Base-by-base conservation (phyloP, 2,797 vertebrate species). In the Pachyuromys duprasi region DNA sequence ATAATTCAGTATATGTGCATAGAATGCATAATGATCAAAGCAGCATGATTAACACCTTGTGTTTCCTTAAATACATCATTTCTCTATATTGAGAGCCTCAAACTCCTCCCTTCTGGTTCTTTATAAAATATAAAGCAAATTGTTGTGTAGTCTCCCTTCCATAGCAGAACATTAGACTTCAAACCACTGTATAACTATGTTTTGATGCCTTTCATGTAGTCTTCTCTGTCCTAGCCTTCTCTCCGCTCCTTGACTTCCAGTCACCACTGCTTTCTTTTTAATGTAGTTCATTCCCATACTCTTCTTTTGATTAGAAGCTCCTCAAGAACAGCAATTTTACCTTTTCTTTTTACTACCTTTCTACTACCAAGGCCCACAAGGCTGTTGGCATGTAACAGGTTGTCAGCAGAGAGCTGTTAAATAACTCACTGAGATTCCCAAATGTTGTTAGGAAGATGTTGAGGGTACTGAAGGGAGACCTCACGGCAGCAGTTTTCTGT, bases 351-450 rank as follows among this genome's bases (percentile, higher is more conserved):
- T 67, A 33, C 49, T 7, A 39, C 24, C 15, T 93, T 65, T 92
- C 13, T 80, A 74, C 78, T 90, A 20, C 33, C 17, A 53, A 45
- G 62, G 9, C 28, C 55, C 53, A 83, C 5, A 69, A 91, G 20
- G 33, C n/a, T 89, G 69, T 67, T 78, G 45, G n/a, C 36, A 87
- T 65, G 74, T 45, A 49, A 6, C 74, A 74, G n/a, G 49, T 74
- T 82, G 72, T 79, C 55, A 69, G 42, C 70, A 62, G 70, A 55
- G 57, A 93, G 81, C 89, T 95, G 65, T 69, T 72, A 93, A 63
- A 69, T 89, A 91, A 72, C 36, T 42, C 15, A 88, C 20, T 45
- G 15, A 57, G 53, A 82, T 95, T 76, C 33, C 55, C 72, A 24
- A 67, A 24, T 94, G 36, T 74, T 88, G 53, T n/a, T 88, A 8